Conservation (phyloP, 2,888 invertebrate genomes). For the Balanococcus diminutus region DNA sequence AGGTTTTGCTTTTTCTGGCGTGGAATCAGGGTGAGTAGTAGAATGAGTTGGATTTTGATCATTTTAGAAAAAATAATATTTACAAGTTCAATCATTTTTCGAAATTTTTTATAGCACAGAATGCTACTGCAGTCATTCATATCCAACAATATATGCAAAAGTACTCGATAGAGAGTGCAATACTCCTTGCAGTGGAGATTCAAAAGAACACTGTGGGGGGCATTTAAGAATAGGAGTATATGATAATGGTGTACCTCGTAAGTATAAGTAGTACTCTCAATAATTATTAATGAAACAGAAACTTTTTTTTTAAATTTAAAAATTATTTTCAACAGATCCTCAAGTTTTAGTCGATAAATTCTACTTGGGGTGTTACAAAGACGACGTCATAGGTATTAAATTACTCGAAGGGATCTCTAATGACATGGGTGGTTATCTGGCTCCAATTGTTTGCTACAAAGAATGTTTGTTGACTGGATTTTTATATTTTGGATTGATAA, state of each 20-base stretch:
- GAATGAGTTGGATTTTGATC: too few relatives aligned
- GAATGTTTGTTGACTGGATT: constrained; percentile 57
- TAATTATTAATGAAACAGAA: too few relatives aligned
- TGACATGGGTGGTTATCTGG: constrained; percentile 55
- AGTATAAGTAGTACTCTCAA: neutral
- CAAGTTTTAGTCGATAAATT: constrained; percentile 21
- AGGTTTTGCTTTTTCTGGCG: constrained; percentile 56
- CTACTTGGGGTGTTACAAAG: constrained; percentile 58
- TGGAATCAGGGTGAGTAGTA: constrained; percentile 57
- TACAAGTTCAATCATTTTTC: neutral
- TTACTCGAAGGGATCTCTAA: constrained; percentile 56
- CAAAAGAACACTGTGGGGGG: constrained; percentile 58
- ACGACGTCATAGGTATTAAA: constrained; percentile 56
- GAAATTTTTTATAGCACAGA: too few relatives aligned
- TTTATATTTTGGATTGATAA: constrained; percentile 55
- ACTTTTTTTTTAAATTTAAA: too few relatives aligned
- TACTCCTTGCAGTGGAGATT: constrained; percentile 57
- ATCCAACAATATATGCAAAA: constrained; percentile 36
- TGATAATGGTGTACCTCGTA: constrained; percentile 57
- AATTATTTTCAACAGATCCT: neutral
- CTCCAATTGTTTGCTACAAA: constrained; percentile 56
- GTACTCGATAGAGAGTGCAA: constrained; percentile 57
- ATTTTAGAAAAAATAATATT: neutral
- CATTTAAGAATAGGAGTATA: constrained; percentile 57
- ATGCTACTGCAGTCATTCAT: constrained; percentile 57